Base-by-base conservation (phyloP, 2,113 vertebrate species). In the Phylloscopus trochilus region DNA sequence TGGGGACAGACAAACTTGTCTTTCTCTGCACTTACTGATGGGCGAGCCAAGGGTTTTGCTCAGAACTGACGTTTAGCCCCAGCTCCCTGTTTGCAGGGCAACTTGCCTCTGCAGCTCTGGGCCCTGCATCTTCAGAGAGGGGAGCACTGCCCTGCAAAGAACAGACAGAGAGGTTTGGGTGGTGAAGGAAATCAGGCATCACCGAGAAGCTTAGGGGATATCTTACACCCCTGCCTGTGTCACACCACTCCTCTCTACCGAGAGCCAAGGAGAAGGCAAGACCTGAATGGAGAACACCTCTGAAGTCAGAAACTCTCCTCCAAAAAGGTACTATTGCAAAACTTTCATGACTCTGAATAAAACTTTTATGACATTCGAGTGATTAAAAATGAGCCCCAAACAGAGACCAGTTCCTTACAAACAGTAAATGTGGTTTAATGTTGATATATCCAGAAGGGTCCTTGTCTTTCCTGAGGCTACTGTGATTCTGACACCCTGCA, bases 1-100 rank as follows among this genome's bases (percentile, higher is more conserved):
- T 80, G 90, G 95, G 70, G 53, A 91, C 37, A 96, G 89, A 39
- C 31, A 47, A 37, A 67, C 15, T 62, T 96, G 6, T 89, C 31
- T 47, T 94, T 39, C 79, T 87, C 79, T 95, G 86, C 51, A 27
- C 5, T 49, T 93, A 93, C 10, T 95, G 92, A 21, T 86, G 95
- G 12, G 70, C 46, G 27, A 97, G 85, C 95, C 96, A 98, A 44
- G 92, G 86, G 28, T 94, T 97, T 85, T 96, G 90, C 16, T 92
- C 87, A 44, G 94, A 95, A 41, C 21, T 53, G n/a, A 22, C 31
- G 39, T 94, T 91, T 13, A 84, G 64, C 10, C 92, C 92, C 77
- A 95, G 72, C 15, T 72, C 84, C 53, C 90, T 92, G 51, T 82
- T 93, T 13, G 87, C 87, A 72, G 96, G 18, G 23, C 56, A 88